Base-by-base conservation (phyloP, 2,113 vertebrate genomes). In the Microcebus ravelobensis region DNA sequence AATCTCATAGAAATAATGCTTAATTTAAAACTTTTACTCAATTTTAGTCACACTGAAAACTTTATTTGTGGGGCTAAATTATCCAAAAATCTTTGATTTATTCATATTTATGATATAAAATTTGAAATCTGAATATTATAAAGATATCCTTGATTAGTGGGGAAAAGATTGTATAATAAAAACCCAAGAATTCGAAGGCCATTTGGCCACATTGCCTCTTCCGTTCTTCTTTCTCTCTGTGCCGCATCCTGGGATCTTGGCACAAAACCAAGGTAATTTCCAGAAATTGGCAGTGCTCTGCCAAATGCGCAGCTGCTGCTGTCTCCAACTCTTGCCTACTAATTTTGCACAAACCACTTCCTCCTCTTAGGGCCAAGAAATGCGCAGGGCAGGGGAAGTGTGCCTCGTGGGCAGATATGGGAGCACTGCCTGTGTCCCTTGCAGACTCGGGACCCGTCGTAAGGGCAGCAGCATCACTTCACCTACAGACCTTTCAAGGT, bases 181-280 rank as follows among this genome's bases (percentile, higher is more conserved):
- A 90, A 65, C 34, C 42, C 34, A 80, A 52, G 84, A 79, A 82
- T 50, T 77, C 42, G 18, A 61, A 85, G 50, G 25, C 83, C 82
- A 9, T 80, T 76, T 82, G 81, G 73, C 45, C 48, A 34, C 20
- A 15, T 36, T 15, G 4, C 70, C 42, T 84, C 79, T 90, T 79
- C 73, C 31, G 14, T 73, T 74, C 42, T 14, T 92, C 36, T 74
- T 92, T 82, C 59, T 90, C 79, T 95, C 79, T 80, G 10, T 48
- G 70, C 92, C 17, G 2, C 67, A 45, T 90, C 70, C 82, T 74
- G 80, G 81, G 92, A 91, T 96, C 63, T 91, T 95, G 98, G 93
- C 94, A 80, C 5, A 63, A 80, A 93, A 39, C 96, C 97, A 93
- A 89, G n/a, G 86, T 95, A 93, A 94, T 96, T 94, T 96, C 95